Percentiles rank a stretch among this genome's conserved stretches.
Evolutionary conservation across 2,888 invertebrate species (phyloP).

Genomic region (Molanna angustata): DNA sequence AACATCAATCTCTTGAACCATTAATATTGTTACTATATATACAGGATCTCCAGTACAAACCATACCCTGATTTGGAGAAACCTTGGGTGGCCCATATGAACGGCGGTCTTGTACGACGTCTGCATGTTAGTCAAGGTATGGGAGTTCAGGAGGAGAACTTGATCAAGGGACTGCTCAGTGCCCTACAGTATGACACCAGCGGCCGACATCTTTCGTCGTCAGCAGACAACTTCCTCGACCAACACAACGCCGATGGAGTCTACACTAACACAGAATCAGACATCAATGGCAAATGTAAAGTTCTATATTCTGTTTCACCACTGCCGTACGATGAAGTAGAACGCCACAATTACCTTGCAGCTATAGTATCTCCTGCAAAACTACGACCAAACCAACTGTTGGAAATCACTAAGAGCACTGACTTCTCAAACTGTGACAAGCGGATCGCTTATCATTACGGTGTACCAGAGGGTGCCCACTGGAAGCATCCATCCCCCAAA

Average conservation of each 20-base stretch:
- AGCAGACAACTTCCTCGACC: conserved; percentile 38
- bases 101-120: conserved; percentile 59
- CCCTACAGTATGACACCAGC: conserved; percentile 58
- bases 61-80: conserved; percentile 53
- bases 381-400: conserved; percentile 48
- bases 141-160: conserved; percentile 58
- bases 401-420: conserved; percentile 65
- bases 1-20: too few relatives aligned
- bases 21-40: too few relatives aligned
- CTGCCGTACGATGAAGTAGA: conserved; percentile 56
- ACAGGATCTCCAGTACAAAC: conserved; percentile 42
- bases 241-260: conserved; percentile 42
- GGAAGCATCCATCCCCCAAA: conserved; percentile 49
- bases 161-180: conserved; percentile 55
- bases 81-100: conserved; percentile 61
- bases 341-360: conserved; percentile 52
- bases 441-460: conserved; percentile 65
- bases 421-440: conserved; percentile 61
- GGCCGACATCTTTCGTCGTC: conserved; percentile 44
- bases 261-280: conserved; percentile 59
- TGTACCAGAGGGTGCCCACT: conserved; percentile 53
- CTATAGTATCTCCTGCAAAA: conserved; percentile 41
- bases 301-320: conserved; percentile 63
- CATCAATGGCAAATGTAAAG: conserved; percentile 55
- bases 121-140: conserved; percentile 54